These are phyloP conservation scores for Dendropsophus ebraccatus DNA, from an alignment of 2,113 vertebrate species.

Conservation along the genomic window DNA sequence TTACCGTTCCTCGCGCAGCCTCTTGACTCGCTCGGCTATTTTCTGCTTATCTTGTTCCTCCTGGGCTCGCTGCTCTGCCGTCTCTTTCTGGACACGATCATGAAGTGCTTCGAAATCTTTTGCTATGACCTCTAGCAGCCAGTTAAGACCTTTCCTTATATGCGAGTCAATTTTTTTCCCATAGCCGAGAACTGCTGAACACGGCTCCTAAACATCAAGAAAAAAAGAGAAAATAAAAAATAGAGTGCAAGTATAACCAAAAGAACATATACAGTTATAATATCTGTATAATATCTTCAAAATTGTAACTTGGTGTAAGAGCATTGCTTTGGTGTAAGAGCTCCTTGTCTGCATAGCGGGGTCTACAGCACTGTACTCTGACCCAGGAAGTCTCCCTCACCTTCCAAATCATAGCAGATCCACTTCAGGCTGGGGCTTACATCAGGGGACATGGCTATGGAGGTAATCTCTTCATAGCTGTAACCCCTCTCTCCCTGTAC, in stretches of 20 bases:
- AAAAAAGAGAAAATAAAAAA: neutral
- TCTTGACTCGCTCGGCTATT: slow-evolving; percentile 84
- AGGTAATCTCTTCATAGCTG: too few relatives aligned
- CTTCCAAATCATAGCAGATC: too few relatives aligned
- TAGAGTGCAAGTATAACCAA: neutral
- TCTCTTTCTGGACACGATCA: slow-evolving; percentile 92
- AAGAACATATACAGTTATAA: too few relatives aligned
- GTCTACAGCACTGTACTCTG: too few relatives aligned
- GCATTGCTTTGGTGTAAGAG: too few relatives aligned
- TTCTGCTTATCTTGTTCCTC: slow-evolving; percentile 91
- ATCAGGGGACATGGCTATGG: too few relatives aligned
- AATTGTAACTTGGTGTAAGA: too few relatives aligned
- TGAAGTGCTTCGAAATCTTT: slow-evolving; percentile 90
- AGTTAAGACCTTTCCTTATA: slow-evolving; percentile 90
- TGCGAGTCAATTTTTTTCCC: slow-evolving; percentile 94
- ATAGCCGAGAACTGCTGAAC: slow-evolving; percentile 86
- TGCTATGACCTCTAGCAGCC: slow-evolving; percentile 91
- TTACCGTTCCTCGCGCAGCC: slow-evolving; percentile 88
- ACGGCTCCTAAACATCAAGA: slow-evolving; percentile 80
- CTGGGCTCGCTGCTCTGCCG: slow-evolving; percentile 81
- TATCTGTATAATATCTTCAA: too few relatives aligned
- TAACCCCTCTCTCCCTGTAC: too few relatives aligned
- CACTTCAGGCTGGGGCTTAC: too few relatives aligned
- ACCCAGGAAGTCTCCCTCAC: too few relatives aligned
- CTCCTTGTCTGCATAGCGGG: too few relatives aligned